A percentile compares a stretch with the other conserved stretches of the same genome.
phyloP scores from a whole-genome alignment of 1,140 invertebrate species.

The Steinernema khuongi region DNA sequence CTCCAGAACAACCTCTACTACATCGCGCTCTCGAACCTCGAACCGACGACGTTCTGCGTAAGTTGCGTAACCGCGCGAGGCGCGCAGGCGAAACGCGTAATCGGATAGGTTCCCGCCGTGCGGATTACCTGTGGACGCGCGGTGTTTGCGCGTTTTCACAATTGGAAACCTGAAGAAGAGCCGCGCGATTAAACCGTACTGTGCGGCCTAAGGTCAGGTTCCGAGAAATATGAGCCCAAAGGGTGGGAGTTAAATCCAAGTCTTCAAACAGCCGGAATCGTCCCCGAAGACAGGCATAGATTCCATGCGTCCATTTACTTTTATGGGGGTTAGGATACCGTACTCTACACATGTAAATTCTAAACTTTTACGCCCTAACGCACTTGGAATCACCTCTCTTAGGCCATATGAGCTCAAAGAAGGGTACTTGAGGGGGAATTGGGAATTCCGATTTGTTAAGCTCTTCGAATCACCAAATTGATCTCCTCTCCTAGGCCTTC shows the following conservation, averaged over 20 bases:
- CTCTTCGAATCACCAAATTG: not conserved
- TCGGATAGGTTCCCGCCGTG: constrained; percentile 1
- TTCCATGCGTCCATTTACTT: not conserved
- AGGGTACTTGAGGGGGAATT: constrained; percentile 17
- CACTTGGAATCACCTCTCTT: too few species aligned
- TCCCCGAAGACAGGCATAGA: not conserved
- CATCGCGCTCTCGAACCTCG: constrained; percentile 35
- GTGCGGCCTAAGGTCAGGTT: not conserved
- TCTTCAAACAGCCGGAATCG: not conserved
- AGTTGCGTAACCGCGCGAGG: not conserved
- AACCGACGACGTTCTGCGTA: constrained; percentile 38
- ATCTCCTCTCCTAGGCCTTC: constrained; percentile 41
- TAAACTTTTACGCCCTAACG: too few species aligned
- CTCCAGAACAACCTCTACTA: constrained; percentile 44
- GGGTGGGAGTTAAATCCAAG: too few species aligned
- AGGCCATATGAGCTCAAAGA: too few species aligned
- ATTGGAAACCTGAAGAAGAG: not conserved
- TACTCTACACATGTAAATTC: not conserved
- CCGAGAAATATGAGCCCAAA: too few species aligned
- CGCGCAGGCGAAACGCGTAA: constrained; percentile 9
- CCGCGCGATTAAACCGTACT: not conserved
- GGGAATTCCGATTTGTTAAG: constrained; percentile 9
- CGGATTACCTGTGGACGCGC: not conserved
- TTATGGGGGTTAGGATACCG: not conserved
- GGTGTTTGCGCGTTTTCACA: not conserved